These are phyloP conservation scores for Delichon dasypus DNA, from an alignment of 2,797 vertebrate species.

Conservation along the genomic window DNA sequence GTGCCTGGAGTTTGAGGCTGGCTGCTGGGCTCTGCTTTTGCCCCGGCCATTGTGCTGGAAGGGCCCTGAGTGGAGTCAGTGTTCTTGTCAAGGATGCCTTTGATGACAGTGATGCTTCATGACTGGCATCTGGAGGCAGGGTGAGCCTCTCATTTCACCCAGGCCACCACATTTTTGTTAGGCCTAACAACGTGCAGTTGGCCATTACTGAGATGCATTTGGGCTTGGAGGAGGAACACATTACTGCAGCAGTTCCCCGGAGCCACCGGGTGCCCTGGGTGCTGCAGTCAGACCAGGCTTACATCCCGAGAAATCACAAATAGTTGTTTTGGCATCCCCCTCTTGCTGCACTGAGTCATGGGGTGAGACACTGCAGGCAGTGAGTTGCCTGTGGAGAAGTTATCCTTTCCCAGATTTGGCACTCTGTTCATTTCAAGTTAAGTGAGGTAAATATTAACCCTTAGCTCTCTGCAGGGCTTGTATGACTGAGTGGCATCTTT, in stretches of 20 bases:
- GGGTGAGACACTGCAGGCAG: background rate
- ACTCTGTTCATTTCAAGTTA: background rate
- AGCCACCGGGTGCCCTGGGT: fast-evolving
- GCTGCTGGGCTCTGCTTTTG: background rate
- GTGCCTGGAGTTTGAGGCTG: background rate
- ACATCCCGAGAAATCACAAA: background rate
- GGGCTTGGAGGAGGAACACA: background rate
- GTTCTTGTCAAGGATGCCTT: background rate
- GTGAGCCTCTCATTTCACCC: background rate
- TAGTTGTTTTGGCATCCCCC: background rate
- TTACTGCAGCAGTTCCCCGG: background rate
- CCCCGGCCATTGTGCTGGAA: fast-evolving
- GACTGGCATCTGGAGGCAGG: background rate
- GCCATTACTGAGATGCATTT: background rate
- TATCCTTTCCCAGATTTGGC: fast-evolving
- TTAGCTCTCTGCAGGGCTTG: background rate
- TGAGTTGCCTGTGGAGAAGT: background rate
- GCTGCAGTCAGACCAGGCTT: fast-evolving
- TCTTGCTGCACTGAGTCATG: background rate
- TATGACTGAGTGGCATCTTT: background rate
- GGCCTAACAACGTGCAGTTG: fast-evolving
- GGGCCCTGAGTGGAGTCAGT: background rate
- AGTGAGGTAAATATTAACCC: background rate
- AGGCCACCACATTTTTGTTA: background rate
- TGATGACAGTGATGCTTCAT: background rate